A percentile compares a stretch with the other conserved stretches of the same genome.
phyloP scores from a whole-genome alignment of 2,888 invertebrate species.

The Blastobasis lacticolella region DNA sequence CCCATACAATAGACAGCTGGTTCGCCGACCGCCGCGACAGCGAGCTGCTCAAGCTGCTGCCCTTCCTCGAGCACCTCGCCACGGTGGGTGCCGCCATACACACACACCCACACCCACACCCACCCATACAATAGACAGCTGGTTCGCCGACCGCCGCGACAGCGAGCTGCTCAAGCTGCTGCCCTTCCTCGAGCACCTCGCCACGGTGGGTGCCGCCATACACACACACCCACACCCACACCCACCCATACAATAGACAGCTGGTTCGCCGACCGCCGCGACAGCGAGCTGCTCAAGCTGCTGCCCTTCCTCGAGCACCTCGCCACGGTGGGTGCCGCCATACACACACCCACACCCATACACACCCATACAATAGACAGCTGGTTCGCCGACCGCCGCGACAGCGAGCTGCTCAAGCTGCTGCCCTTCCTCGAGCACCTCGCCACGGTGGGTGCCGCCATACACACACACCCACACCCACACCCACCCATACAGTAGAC shows the following conservation, averaged over 20 bases:
- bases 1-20: constrained; percentile 91
- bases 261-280: constrained; percentile 94
- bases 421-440: constrained; percentile 93
- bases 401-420: constrained; percentile 91
- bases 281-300: constrained; percentile 91
- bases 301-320: constrained; percentile 93
- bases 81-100: constrained; percentile 73
- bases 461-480: no score
- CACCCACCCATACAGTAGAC: constrained; percentile 78
- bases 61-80: constrained; percentile 91
- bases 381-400: constrained; percentile 94
- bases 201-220: constrained; percentile 76
- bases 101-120: no score
- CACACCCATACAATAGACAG: constrained; percentile 83
- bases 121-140: constrained; percentile 86
- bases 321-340: constrained; percentile 78
- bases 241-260: constrained; percentile 83
- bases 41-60: constrained; percentile 92
- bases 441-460: constrained; percentile 78
- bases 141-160: constrained; percentile 94
- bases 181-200: constrained; percentile 91
- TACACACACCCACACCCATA: no score
- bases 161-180: constrained; percentile 91
- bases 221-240: no score
- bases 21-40: constrained; percentile 92